These are phyloP conservation scores for Semotilus atromaculatus DNA, from an alignment of 2,797 vertebrate species.

Conservation along the genomic window DNA sequence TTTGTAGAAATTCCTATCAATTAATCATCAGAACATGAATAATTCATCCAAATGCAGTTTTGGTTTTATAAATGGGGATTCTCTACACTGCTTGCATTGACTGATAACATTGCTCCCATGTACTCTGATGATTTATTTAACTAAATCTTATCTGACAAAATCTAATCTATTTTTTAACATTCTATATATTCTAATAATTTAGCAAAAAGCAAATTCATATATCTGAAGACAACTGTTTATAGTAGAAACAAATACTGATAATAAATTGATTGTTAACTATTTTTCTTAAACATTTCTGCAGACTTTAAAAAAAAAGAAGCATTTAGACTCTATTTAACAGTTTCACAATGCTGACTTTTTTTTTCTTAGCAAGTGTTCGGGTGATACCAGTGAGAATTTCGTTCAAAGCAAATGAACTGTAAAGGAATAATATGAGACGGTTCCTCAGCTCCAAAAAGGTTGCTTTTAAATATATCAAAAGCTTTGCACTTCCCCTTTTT, in stretches of 20 bases:
- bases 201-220: not conserved
- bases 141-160: not conserved
- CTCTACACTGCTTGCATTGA: constrained; percentile 35
- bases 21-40: constrained; percentile 74
- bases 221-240: not conserved
- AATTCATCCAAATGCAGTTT: constrained; percentile 62
- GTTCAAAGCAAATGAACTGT: not conserved
- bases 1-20: constrained; percentile 70
- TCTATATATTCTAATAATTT: not conserved
- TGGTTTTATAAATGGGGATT: constrained; percentile 28
- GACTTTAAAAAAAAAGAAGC: too few relatives aligned
- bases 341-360: not conserved
- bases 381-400: not conserved
- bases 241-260: not conserved
- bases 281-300: not conserved
- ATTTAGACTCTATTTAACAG: not conserved
- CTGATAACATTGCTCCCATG: not conserved
- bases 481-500: not conserved
- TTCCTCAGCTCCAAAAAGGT: not conserved
- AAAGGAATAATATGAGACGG: not conserved
- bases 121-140: not conserved
- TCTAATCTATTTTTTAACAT: not conserved
- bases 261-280: not conserved
- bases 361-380: not conserved
- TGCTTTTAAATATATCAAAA: not conserved